Evolutionary conservation across 2,113 vertebrate genomes (phyloP).

Genomic region (Limanda limanda): DNA sequence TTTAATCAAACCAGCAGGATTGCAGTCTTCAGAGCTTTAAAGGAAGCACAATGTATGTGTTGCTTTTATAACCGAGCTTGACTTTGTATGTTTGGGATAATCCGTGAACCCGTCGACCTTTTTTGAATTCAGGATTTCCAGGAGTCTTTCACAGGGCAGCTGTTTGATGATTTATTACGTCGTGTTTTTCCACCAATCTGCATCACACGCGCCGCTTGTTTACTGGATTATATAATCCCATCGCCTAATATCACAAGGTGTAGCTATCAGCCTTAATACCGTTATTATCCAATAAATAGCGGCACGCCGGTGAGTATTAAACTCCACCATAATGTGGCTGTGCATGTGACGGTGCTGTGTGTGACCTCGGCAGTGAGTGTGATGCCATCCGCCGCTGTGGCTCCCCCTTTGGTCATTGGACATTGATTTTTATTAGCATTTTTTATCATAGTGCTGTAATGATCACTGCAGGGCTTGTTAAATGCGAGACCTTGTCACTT

Average conservation of each 20-base stretch:
- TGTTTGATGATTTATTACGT: constrained; percentile 16
- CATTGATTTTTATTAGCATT: constrained; percentile 70
- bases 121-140: neutral
- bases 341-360: constrained; percentile 13
- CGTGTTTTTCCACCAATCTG: constrained; percentile 3
- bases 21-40: too few relatives aligned
- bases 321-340: constrained; percentile 35
- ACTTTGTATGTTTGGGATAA: neutral
- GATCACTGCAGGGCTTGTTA: constrained; percentile 54
- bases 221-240: constrained; percentile 38
- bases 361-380: constrained; percentile 43
- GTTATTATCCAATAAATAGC: constrained; percentile 46
- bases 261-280: constrained; percentile 37
- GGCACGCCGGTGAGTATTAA: constrained; percentile 23
- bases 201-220: constrained; percentile 18
- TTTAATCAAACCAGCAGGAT: too few relatives aligned
- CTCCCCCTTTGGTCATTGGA: constrained; percentile 41
- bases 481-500: constrained; percentile 45
- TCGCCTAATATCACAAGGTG: constrained; percentile 28
- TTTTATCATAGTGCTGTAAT: constrained; percentile 54
- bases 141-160: neutral
- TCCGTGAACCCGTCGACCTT: neutral
- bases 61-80: neutral
- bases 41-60: neutral
- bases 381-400: constrained; percentile 19